Evolutionary conservation across 2,113 vertebrate species (phyloP), one percentile per base, ranked within the genome.

Genomic region (Chloropsis hardwickii): DNA sequence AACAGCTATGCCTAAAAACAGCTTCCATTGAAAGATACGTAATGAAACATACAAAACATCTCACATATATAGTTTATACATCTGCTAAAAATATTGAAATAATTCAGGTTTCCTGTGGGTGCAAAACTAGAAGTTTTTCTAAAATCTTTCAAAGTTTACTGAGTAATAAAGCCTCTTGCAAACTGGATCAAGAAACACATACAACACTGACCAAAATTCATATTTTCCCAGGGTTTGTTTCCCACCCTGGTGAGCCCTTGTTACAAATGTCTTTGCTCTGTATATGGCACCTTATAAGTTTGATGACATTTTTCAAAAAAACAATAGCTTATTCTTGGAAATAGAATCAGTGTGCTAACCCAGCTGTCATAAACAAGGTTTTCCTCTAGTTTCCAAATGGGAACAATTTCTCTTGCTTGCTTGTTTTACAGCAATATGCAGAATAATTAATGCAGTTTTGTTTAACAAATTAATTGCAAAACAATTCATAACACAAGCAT

Each of bases 401-500:
- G 48, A 74, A 20, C 6, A 33, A 86, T 58, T 88, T 50, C 5
- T 80, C 44, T 64, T 76, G 15, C 44, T 64, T 76, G 15, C 8
- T 82, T 58, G 8, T 71, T 89, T 83, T 80, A 64, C 28, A 33
- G 22, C 14, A 83, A 54, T 1, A n/a, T 31, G 29, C 4, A 42
- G 28, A 62, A 62, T 72, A 83, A 95, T 83, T 89, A 80, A 64
- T 47, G 16, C 8, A 39, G 22, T n/a, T 77, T 39, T 60, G 4
- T 79, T 67, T 42, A 83, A 72, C 14, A 56, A 92, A 88, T 69
- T 73, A 73, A 61, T 94, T 81, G 57, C 42, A 94, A 94, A 88
- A 27, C 6, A 39, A 17, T 72, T 93, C 5, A 50, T 50, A 86
- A 50, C 9, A 28, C 6, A 47, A 78, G 2, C 9, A 70, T 61